Evolutionary conservation across 2,888 invertebrate genomes (phyloP), one percentile per base, ranked within the genome.

Genomic region (Eristalis tenax): DNA sequence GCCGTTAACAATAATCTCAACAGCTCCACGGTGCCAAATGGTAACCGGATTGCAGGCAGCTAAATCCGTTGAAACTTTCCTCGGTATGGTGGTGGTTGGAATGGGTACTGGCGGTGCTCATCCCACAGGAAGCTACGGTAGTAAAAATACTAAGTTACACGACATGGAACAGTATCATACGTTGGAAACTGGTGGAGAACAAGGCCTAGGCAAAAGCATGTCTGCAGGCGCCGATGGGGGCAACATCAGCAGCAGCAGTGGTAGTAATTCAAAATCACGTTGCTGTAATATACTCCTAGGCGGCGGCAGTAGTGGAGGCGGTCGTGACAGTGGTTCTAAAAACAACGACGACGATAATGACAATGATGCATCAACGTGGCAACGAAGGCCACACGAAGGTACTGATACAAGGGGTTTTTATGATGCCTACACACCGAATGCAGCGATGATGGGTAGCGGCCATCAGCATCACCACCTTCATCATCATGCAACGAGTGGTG

Each of bases 1-100:
- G 90, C 92, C 92, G 88, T 90, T 92, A 90, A 92, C 92, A 90
- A 92, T 92, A 87, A 91, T 93, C 89, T 91, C 92, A 75, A 91
- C 92, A 83, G 91, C 92, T 43, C 91, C 92, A 84, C 91, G 91
- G 68, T 92, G 92, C 89, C 91, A 92, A 85, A 89, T 90, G 89
- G 80, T 89, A 84, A 88, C 88, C 87, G 78, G 81, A 90, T 76
- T 63, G 35, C 89, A 81, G 38, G 75, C 85, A 66, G 77, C 87
- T 75, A 68, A 84, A 88, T 73, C 89, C 71, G 89, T 90, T n/a
- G 91, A 92, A 85, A 90, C 91, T 15, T 91, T 92, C 88, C 89
- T 92, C n/a, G 89, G 90, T 11, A 89, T 90, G 88, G 88, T 56
- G 88, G 90, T 40, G 69, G 79, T 69, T 56, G 75, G 68, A 15